Percentiles rank a stretch among this genome's conserved stretches.
phyloP scores from a whole-genome alignment of 2,888 invertebrate species.

The Epinotia bilunana region DNA sequence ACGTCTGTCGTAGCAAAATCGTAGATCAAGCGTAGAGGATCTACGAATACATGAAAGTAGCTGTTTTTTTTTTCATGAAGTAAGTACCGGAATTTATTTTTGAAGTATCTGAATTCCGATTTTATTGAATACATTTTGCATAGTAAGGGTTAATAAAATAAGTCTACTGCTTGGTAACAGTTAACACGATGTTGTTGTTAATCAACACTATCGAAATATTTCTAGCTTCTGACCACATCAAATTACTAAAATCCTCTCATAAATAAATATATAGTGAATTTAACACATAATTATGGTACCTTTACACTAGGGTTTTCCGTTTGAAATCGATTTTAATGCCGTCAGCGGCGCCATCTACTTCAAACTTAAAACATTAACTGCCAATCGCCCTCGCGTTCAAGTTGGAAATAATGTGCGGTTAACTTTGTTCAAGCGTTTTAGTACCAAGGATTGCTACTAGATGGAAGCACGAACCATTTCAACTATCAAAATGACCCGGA shows the following conservation, averaged over 20 bases:
- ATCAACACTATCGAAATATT: no score
- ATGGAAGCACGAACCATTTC: conserved; percentile 11
- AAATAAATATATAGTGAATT: no score
- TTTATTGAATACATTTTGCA: no score
- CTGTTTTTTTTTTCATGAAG: not conserved
- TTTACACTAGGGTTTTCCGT: no score
- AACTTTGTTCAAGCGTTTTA: not conserved
- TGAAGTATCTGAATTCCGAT: no score
- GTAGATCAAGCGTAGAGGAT: not conserved
- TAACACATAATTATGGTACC: no score
- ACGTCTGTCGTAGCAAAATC: conserved; percentile 6
- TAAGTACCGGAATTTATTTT: no score
- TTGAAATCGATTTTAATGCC: not conserved
- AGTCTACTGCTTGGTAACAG: no score
- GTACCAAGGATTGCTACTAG: conserved; percentile 8
- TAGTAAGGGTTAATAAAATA: no score
- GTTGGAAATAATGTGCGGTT: not conserved
- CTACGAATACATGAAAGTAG: not conserved
- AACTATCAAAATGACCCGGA: not conserved
- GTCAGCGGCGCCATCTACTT: conserved; percentile 9
- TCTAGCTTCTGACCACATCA: no score
- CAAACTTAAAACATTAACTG: not conserved
- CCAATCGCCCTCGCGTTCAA: not conserved
- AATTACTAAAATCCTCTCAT: no score
- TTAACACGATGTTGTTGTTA: no score